Evolutionary conservation across 2,888 invertebrate species (phyloP).

Genomic region (Callinectes sapidus): DNA sequence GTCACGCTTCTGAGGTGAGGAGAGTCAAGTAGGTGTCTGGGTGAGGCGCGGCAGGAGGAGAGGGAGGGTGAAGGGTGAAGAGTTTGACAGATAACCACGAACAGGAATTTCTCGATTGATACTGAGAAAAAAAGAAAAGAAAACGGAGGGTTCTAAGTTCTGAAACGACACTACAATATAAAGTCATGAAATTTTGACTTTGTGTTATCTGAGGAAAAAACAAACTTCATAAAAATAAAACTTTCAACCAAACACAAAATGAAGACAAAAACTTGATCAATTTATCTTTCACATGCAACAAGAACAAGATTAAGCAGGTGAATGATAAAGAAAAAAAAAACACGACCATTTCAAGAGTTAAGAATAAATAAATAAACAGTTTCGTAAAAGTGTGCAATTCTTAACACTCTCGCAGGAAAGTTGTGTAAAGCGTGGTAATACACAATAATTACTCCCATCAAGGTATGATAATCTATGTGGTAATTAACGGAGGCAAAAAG

Average conservation of each 20-base stretch:
- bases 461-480: not conserved
- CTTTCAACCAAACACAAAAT: not conserved
- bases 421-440: not conserved
- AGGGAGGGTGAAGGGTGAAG: not conserved
- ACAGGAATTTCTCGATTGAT: constrained; percentile 23
- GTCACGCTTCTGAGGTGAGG: constrained; percentile 12
- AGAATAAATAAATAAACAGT: not conserved
- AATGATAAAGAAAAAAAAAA: not conserved
- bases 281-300: not conserved
- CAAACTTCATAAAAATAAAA: not conserved
- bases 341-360: not conserved
- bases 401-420: not conserved
- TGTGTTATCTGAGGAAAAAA: not conserved
- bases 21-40: not conserved
- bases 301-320: not conserved
- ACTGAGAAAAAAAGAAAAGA: not conserved
- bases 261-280: not conserved
- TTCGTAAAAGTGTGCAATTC: not conserved
- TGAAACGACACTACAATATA: not conserved
- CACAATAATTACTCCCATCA: not conserved
- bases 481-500: not conserved
- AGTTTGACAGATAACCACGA: not conserved
- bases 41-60: not conserved
- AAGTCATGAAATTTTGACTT: not conserved
- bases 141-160: not conserved